These are phyloP conservation scores for Takifugu bimaculatus DNA, from an alignment of 2,113 vertebrate species.

Conservation along the genomic window DNA sequence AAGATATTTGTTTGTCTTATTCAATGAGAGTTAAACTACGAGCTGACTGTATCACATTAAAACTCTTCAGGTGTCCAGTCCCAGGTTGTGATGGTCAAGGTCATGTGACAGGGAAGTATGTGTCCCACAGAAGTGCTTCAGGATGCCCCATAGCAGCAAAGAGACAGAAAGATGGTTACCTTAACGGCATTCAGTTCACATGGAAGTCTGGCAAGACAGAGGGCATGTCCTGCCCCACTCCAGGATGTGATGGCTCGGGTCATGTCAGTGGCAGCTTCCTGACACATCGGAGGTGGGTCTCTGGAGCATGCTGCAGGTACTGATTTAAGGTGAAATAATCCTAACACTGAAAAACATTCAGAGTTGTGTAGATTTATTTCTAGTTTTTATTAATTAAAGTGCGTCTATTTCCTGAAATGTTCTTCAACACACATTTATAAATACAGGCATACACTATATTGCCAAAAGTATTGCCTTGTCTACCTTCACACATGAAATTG, in stretches of 20 bases:
- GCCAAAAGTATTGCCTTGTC: too few species aligned
- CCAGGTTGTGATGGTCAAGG: conserved; percentile 97
- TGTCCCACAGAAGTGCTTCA: conserved; percentile 94
- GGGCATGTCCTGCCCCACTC: conserved; percentile 98
- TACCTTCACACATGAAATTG: too few species aligned
- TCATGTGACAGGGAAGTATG: conserved; percentile 97
- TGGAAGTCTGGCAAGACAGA: conserved; percentile 99
- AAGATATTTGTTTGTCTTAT: too few species aligned
- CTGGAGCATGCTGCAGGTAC: neutral
- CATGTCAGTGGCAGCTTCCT: conserved; percentile 99
- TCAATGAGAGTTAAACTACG: neutral
- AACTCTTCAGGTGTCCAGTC: conserved; percentile 86
- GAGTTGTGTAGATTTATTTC: too few species aligned
- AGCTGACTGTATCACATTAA: conserved; percentile 1
- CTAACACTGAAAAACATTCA: too few species aligned
- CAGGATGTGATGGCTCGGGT: conserved; percentile 95
- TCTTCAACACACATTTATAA: too few species aligned
- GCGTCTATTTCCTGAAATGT: too few species aligned
- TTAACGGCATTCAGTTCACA: conserved; percentile 96
- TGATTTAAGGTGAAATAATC: too few species aligned
- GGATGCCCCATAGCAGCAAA: conserved; percentile 97
- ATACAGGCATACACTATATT: too few species aligned
- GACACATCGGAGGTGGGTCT: conserved; percentile 93
- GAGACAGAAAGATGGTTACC: conserved; percentile 95
- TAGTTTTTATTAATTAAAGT: too few species aligned